Evolutionary conservation across 2,113 vertebrate species (phyloP), one percentile per base, ranked within the genome.

Genomic region (Chaetodon auriga): DNA sequence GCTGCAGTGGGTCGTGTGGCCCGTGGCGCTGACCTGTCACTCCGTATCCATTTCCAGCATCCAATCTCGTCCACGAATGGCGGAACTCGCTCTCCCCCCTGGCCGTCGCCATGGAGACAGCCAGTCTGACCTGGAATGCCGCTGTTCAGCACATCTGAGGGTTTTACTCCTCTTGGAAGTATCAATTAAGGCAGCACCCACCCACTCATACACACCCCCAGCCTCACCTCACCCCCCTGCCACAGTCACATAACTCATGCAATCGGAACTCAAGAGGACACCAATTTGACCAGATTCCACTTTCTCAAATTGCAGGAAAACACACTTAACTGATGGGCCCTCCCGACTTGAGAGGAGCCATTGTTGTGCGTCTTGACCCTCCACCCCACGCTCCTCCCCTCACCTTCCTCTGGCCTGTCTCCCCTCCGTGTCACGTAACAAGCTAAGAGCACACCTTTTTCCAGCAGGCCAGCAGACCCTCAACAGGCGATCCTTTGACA

Each of bases 91-190:
- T 79, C 82, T 46, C 72, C 55, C 65, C 36, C 61, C 16, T 43
- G 25, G 38, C 35, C 35, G 61, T 92, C 53, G 7, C 69, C 71
- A 74, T 95, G 95, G 96, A 95, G 87, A 95, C 95, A 95, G 95
- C 88, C 95, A 95, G 96, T 96, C 95, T 97, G 96, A 96, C 96
- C 96, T 94, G 93, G 94, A 93, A 94, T 91, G 93, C 92, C 87
- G 84, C 90, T 69, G 80, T 83, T 86, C 60, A 87, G 81, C 80
- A 78, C 92, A 89, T 73, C 93, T 78, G 18, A 92, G 93, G 94
- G 85, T 84, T 86, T 86, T 25, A 43, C 78, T 70, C 73, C 71
- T 77, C 68, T 78, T 86, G n/a, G 3, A 95, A 95, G 90, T 87
- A 92, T 93, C 93, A 94, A 92, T 94, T 95, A 94, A 93, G 90